Conservation (phyloP, 2,888 invertebrate genomes). For the Coelogynopora nodosa region DNA sequence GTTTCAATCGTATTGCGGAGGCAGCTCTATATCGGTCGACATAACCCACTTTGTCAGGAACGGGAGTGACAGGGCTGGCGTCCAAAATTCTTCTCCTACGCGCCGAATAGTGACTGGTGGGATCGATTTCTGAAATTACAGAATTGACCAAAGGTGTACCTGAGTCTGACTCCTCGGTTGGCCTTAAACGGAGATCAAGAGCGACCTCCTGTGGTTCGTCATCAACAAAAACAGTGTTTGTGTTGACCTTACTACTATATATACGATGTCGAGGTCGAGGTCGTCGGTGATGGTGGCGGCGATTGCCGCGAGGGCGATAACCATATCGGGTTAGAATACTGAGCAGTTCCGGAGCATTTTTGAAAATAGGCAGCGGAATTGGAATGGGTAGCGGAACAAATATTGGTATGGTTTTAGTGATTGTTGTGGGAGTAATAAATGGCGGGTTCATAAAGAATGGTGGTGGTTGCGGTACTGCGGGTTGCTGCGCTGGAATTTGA, state of each 20-base stretch:
- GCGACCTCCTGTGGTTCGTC: neutral
- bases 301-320: conserved; percentile 11
- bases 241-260: too few relatives aligned
- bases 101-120: neutral
- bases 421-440: neutral
- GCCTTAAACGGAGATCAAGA: neutral
- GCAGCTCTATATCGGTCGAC: neutral
- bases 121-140: too few relatives aligned
- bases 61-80: neutral
- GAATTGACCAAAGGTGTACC: neutral
- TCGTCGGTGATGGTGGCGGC: neutral
- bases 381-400: conserved; percentile 42
- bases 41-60: neutral
- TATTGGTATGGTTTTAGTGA: neutral
- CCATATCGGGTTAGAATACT: conserved; percentile 33
- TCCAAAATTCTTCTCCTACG: neutral
- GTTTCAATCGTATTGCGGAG: neutral
- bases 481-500: neutral
- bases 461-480: neutral
- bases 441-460: neutral
- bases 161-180: neutral
- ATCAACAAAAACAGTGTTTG: neutral
- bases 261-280: neutral
- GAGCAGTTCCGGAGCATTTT: conserved; percentile 44
- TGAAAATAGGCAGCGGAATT: conserved; percentile 44